Evolutionary conservation across 2,113 vertebrate genomes (phyloP).

Genomic region (Callocephalon fimbriatum): DNA sequence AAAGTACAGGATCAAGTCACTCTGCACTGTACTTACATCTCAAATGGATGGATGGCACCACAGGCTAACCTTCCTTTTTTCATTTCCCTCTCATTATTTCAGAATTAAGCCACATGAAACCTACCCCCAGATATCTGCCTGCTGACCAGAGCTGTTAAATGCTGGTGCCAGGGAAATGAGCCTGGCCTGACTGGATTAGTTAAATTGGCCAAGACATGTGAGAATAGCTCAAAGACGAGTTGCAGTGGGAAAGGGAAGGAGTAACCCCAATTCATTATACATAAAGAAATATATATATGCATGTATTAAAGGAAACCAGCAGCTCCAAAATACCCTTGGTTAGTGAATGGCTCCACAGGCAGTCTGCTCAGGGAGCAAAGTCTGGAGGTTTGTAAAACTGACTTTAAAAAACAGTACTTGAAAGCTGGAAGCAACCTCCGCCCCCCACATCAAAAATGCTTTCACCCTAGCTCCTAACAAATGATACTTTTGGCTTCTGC

Average conservation of each 20-base stretch:
- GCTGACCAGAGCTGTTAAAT: neutral
- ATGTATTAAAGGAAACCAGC: neutral
- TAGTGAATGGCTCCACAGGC: neutral
- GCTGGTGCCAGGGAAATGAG: neutral
- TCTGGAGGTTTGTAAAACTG: neutral
- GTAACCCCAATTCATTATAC: neutral
- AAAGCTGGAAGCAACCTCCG: neutral
- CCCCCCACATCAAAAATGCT: neutral
- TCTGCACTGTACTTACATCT: neutral
- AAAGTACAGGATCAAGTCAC: neutral
- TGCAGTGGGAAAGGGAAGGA: neutral
- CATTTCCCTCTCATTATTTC: neutral
- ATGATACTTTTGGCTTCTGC: neutral
- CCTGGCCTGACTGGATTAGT: neutral
- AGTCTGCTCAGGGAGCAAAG: neutral
- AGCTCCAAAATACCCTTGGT: neutral
- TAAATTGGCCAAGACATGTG: neutral
- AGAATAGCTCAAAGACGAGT: neutral
- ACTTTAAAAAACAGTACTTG: neutral
- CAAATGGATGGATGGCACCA: neutral
- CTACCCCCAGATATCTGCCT: neutral
- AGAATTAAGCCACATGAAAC: neutral
- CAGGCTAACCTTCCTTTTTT: neutral
- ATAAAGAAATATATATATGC: neutral
- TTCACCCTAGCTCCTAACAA: neutral